Base-by-base conservation (phyloP, 1,140 invertebrate genomes). In the Cepaea nemoralis region DNA sequence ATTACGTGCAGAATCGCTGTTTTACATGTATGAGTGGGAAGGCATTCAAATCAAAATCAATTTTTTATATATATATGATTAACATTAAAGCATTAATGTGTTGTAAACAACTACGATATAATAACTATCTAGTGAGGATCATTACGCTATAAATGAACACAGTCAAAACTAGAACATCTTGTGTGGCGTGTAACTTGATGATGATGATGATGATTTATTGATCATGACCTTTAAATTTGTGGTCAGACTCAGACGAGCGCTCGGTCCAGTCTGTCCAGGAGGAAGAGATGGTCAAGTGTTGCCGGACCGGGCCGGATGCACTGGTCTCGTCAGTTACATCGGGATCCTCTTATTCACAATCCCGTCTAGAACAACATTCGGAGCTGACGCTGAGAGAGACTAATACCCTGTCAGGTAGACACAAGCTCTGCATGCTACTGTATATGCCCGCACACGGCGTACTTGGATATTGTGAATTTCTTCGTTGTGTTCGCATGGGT, bases 231-330 rank as follows among this genome's bases (percentile, higher is more conserved):
- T 63, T 63, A 2, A 27, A n/a, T 19, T 31, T 27, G 33, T 63
- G 69, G 37, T 27, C 77, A 84, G 83, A 82, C 63, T 42, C 80
- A 40, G 83, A 84, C 1, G 71, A 82, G 22, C 35, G 66, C 0
- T 66, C 45, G 33, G 66, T 84, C 12, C 35, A 77, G 10, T 66
- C 45, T 45, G 48, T 84, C 22, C 33, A 69, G 66, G 83, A 84
- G 42, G 83, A 84, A 1, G 63, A 76, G 35, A 80, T 84, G 10
- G 45, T 77, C 31, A 63, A 66, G 40, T 55, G 66, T 24, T 48
- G 55, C 22, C 82, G 82, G 50, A 39, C 33, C 14, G 82, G 77
- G 27, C 71, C 69, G 22, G 24, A 31, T 37, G 76, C 63, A 33
- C 33, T 35, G 1, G 35, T 66, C 55, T 55, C 76, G 1, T 35